Percentiles rank a stretch among this genome's conserved stretches.
These are phyloP conservation scores for Alectoris magna DNA, from an alignment of 2,797 vertebrate species.

Conservation along the genomic window DNA sequence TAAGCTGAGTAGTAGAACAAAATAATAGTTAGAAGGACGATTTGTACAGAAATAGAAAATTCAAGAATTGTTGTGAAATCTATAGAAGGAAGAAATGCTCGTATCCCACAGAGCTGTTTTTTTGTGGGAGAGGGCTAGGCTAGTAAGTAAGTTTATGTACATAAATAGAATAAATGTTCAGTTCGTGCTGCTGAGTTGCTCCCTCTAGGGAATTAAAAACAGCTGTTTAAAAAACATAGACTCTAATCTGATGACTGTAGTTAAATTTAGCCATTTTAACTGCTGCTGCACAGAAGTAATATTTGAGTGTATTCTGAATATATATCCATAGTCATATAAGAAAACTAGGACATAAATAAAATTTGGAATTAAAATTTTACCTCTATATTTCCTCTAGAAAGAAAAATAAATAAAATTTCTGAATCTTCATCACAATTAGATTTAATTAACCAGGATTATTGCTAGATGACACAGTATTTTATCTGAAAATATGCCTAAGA, in stretches of 20 bases:
- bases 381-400: background rate
- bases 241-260: background rate
- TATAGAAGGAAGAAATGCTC: background rate
- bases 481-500: background rate
- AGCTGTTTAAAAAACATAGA: background rate
- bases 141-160: background rate
- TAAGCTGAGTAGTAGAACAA: background rate
- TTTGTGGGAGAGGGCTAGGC: rapidly evolving
- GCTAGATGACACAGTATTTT: background rate
- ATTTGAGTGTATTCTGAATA: too few species aligned
- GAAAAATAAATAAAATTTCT: background rate
- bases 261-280: background rate
- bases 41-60: background rate
- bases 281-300: background rate
- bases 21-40: background rate
- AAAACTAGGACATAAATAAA: background rate
- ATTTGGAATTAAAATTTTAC: background rate
- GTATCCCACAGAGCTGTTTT: background rate
- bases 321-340: background rate
- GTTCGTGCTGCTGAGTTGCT: background rate
- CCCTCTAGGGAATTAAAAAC: background rate
- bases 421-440: background rate
- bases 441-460: background rate
- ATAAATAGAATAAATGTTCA: background rate
- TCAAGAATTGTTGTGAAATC: background rate